Evolutionary conservation across 1,140 invertebrate species (phyloP), one percentile per base, ranked within the genome.

Genomic region (Leptinotarsa undecemlineata): DNA sequence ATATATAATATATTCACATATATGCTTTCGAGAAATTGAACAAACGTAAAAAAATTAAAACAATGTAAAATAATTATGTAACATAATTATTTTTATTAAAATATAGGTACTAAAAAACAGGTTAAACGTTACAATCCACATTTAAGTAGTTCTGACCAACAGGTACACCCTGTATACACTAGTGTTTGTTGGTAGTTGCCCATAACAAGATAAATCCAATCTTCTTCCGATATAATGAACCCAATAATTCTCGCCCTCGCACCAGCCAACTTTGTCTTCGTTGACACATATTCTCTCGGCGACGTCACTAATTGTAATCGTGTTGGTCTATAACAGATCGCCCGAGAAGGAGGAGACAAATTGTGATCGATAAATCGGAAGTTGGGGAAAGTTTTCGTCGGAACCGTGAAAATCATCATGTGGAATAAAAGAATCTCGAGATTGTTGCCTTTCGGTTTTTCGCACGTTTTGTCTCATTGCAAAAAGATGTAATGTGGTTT

Each of bases 271-370:
- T 21, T 64, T 73, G 62, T 73, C 62, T n/a, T 57, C 48, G 62
- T 67, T 67, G 72, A 73, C 72, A 73, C 63, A 73, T 73, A 48
- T 69, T 73, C 62, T 48, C 20, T 33, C 47, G 26, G 72, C 64
- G 33, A 73, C 72, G 62, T 73, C 64, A 73, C 72, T 73, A 73
- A 73, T 73, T 73, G 63, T 64, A 42, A 57, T 64, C 20, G 33
- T 48, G 72, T 73, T 21, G 48, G 48, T 19, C 15, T 71, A 51
- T 60, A 26, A 13, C 33, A 48, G 48, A 57, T 57, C 69, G 23
- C 51, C 11, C 3, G 48, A 20, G 21, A 57, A 26, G 15, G 14
- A 33, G 64, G 64, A 67, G 21, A 42, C 64, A 23, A 42, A 26
- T 26, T 19, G 17, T 57, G 51, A 57, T 57, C 51, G 51, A 57